Percentiles rank a stretch among this genome's conserved stretches.
These are phyloP conservation scores for Gallinago stenura DNA, from an alignment of 2,797 vertebrate genomes.

Conservation along the genomic window DNA sequence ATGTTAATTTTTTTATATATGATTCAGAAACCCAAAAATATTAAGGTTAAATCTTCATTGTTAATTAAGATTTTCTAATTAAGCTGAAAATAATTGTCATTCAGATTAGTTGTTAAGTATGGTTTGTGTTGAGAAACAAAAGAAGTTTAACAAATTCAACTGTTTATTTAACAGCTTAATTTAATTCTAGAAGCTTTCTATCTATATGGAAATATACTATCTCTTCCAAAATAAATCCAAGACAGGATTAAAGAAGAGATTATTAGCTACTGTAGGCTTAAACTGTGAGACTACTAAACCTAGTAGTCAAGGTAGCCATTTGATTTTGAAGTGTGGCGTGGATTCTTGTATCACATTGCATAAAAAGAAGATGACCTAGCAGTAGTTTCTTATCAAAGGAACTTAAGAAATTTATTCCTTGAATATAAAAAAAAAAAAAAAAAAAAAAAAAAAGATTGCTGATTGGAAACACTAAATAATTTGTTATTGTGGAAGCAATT, in stretches of 20 bases:
- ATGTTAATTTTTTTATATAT: slow-evolving; percentile 84
- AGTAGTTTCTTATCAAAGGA: neutral
- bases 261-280: slow-evolving; percentile 61
- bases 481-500: neutral
- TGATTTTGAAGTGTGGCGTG: neutral
- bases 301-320: slow-evolving; percentile 34
- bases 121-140: slow-evolving; percentile 90
- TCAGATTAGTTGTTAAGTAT: slow-evolving; percentile 95
- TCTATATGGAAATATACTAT: slow-evolving; percentile 79
- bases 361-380: neutral
- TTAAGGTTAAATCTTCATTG: slow-evolving; percentile 98
- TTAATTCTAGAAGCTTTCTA: slow-evolving; percentile 76
- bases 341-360: neutral
- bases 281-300: slow-evolving; percentile 20
- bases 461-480: neutral
- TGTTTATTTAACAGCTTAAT: slow-evolving; percentile 76
- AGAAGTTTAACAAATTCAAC: slow-evolving; percentile 83
- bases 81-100: slow-evolving; percentile 98
- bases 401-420: neutral
- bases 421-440: neutral
- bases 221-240: slow-evolving; percentile 71
- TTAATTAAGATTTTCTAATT: slow-evolving; percentile 99
- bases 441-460: neutral
- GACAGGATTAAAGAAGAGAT: slow-evolving; percentile 67
- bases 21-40: slow-evolving; percentile 90